Base-by-base conservation (phyloP, 2,797 vertebrate genomes). In the Falco naumanni region DNA sequence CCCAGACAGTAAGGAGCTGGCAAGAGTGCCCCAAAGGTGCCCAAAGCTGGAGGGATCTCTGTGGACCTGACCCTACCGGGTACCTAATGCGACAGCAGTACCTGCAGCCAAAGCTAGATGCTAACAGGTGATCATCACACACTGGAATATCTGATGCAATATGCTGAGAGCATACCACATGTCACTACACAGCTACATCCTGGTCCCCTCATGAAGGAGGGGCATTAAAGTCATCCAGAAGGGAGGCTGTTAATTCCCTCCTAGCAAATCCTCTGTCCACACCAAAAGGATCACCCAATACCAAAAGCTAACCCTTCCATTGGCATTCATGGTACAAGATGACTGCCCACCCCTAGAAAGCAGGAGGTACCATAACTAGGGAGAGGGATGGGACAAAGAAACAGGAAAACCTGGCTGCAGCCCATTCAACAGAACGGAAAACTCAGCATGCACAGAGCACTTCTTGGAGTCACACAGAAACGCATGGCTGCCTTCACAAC, bases 401-500 rank as follows among this genome's bases (percentile, higher is more conserved):
- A 24, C 18, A 25, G 26, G 29, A 75, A 87, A 72, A 82, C 10
- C 12, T 82, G 43, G 4, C 26, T 90, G 61, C 61, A 72, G n/a
- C 22, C 12, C 24, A 41, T 28, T 50, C 63, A 69, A 33, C 20
- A 4, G 2, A 70, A 47, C 0, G 2, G 21, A 26, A 75, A 75
- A 41, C 0, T 2, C 6, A 18, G 48, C 0, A 0, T 34, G 9
- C 5, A 7, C 8, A 9, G 26, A 76, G 47, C 56, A 11, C 28
- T 84, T 54, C 66, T 60, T 19, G 33, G 47, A 84, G 64, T 9
- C 81, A 53, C 33, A 47, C 39, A 51, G 45, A 68, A 85, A 70
- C 1, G 0, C 1, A 2, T 16, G n/a, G 37, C 43, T 28, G 16
- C 39, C 29, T 39, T 71, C 9, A 4, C 2, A 1, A 64, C 22